Evolutionary conservation across 2,888 invertebrate species (phyloP), one percentile per base, ranked within the genome.

Genomic region (Ecliptopera silaceata): DNA sequence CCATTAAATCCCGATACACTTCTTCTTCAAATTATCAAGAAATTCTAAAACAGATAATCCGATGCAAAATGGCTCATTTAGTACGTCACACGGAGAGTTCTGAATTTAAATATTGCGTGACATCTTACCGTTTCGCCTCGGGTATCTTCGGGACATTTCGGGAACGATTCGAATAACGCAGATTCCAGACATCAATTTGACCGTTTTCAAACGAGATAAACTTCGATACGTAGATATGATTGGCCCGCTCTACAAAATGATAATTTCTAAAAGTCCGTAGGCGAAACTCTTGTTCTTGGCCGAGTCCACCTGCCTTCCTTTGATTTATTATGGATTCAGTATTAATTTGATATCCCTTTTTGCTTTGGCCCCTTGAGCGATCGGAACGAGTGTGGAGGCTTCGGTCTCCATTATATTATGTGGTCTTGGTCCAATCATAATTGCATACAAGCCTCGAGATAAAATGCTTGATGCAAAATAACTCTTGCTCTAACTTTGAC

Each of bases 311-410:
- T 91, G 91, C 90, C 87, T 77, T 65, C 71, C 72, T 84, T 86
- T 90, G 91, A 91, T 91, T 91, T 91, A 91, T 91, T 89, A 90
- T 88, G 89, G 85, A 91, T 90, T 90, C 90, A 88, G 84, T 87
- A 91, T 89, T 91, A 91, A 91, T 91, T 90, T 90, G 90, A 90
- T 91, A 90, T 90, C 84, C 91, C 89, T 88, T 89, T 88, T 88
- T 88, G 88, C 86, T 78, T 71, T 79, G 77, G 77, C 86, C 89
- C 91, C 91, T 89, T 87, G 80, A 89, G 91, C 91, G 87, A 85
- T 89, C 73, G 71, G 79, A 80, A 77, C 83, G 84, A 79, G 81
- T 80, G 78, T 71, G 75, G 79, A 80, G 86, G 79, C 77, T 79
- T 75, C 81, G 73, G 79, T 78, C 82, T 73, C 88, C 85, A 88